Percentiles rank a stretch among this genome's conserved stretches.
Evolutionary conservation across 2,113 vertebrate genomes (phyloP).

Genomic region (Strix uralensis): DNA sequence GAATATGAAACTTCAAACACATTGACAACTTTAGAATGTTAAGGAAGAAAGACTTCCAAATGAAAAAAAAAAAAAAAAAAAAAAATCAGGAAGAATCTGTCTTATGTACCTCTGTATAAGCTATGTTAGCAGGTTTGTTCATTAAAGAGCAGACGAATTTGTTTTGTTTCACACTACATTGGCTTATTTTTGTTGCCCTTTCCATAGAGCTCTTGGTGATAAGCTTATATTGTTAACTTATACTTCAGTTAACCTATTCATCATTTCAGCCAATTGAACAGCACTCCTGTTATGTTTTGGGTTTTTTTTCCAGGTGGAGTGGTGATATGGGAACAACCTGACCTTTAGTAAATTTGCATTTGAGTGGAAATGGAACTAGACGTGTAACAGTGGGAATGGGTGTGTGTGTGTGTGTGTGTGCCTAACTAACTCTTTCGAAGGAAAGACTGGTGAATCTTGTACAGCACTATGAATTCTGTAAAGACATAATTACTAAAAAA

Average conservation of each 20-base stretch:
- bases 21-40: not conserved
- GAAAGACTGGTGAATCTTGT: not conserved
- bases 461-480: not conserved
- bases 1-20: not conserved
- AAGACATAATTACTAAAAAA: not conserved
- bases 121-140: not conserved
- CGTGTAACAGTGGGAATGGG: accelerated
- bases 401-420: too few species aligned
- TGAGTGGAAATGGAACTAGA: not conserved
- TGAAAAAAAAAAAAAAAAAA: not conserved
- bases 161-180: not conserved
- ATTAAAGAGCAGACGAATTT: not conserved
- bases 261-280: not conserved
- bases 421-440: not conserved
- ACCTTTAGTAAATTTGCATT: not conserved
- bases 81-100: not conserved
- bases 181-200: not conserved
- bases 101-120: not conserved
- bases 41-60: not conserved
- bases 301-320: not conserved
- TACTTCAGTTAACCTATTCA: not conserved
- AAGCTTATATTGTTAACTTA: not conserved
- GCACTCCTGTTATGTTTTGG: not conserved
- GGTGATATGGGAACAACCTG: not conserved
- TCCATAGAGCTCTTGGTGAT: not conserved